These are phyloP conservation scores for Ligdia adustata DNA, from an alignment of 2,888 invertebrate genomes.

Conservation along the genomic window DNA sequence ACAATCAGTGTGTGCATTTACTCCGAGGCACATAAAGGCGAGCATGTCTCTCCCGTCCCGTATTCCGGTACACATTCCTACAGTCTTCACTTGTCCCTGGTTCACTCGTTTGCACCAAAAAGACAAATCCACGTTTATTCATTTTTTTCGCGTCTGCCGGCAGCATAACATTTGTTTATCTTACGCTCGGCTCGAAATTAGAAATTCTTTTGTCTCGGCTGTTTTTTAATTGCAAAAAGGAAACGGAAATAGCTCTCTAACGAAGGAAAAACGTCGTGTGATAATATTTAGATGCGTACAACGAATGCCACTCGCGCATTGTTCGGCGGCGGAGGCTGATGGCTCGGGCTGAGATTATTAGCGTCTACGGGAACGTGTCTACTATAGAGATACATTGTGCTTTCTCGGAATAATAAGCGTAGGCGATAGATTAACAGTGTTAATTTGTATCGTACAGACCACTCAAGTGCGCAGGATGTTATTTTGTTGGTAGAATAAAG, in stretches of 20 bases:
- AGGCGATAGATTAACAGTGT: conserved; percentile 6
- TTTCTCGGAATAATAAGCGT: no score
- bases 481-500: conserved; percentile 41
- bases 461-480: conserved; percentile 14
- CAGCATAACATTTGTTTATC: conserved; percentile 68
- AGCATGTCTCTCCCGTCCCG: conserved; percentile 13
- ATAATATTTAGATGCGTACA: conserved; percentile 45
- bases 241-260: conserved; percentile 60
- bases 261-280: conserved; percentile 50
- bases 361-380: no score
- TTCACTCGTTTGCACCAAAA: conserved; percentile 48
- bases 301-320: conserved; percentile 5
- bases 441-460: neutral
- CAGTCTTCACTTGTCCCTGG: conserved; percentile 40
- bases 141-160: conserved; percentile 59
- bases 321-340: conserved; percentile 7
- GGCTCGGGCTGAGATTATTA: conserved; percentile 15
- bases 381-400: no score
- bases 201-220: conserved; percentile 74
- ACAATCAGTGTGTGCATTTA: neutral
- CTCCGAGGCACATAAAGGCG: neutral
- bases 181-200: conserved; percentile 69
- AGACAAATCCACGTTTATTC: conserved; percentile 58
- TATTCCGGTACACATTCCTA: conserved; percentile 28
- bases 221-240: conserved; percentile 72